Conservation (phyloP, 2,797 vertebrate species). For the Crenichthys baileyi region DNA sequence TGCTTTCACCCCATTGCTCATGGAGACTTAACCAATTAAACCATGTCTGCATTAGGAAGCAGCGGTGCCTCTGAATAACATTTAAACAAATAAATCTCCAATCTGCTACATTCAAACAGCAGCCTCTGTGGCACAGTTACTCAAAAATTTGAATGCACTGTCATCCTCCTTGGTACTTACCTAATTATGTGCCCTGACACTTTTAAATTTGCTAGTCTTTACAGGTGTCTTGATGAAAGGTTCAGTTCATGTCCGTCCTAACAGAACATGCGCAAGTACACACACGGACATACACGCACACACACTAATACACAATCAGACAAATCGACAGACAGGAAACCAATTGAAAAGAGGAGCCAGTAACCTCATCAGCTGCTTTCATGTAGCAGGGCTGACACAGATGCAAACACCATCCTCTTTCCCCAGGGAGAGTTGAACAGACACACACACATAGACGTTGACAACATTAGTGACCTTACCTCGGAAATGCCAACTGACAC, state of each 20-base stretch:
- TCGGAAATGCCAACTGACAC: conserved; percentile 83
- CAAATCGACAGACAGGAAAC: conserved; percentile 20
- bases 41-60: conserved; percentile 20
- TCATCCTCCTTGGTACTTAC: conserved; percentile 13
- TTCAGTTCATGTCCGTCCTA: conserved; percentile 10
- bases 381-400: conserved; percentile 50
- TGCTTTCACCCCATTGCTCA: not conserved
- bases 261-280: not conserved
- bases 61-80: conserved; percentile 24
- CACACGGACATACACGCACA: too few species aligned
- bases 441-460: conserved; percentile 31
- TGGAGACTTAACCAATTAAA: conserved; percentile 34
- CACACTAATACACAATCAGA: conserved; percentile 5
- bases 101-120: conserved; percentile 12
- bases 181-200: conserved; percentile 48
- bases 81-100: conserved; percentile 30
- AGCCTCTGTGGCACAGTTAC: conserved; percentile 1
- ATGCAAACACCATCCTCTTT: conserved; percentile 47
- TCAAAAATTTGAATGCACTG: conserved; percentile 36
- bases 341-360: conserved; percentile 23
- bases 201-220: conserved; percentile 20
- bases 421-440: conserved; percentile 23
- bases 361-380: conserved; percentile 54
- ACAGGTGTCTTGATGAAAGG: conserved; percentile 12
- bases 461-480: conserved; percentile 79